Percentiles rank a stretch among this genome's conserved stretches.
phyloP scores from a whole-genome alignment of 2,113 vertebrate species.

The Chiloscyllium plagiosum region DNA sequence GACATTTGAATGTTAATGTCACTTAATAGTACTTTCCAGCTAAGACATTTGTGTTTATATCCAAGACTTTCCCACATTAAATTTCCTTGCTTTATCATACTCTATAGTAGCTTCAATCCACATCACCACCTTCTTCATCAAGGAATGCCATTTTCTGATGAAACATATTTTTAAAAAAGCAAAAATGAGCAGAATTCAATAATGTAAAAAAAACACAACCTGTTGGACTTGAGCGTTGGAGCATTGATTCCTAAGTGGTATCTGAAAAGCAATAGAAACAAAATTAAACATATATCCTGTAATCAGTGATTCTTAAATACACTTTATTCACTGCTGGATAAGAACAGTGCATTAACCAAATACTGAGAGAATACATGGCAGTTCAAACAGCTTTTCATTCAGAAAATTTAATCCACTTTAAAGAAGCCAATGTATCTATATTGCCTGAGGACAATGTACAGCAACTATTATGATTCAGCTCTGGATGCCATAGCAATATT shows the following conservation, averaged over 20 bases:
- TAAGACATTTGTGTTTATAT: background rate
- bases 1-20: background rate
- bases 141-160: background rate
- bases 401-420: constrained; percentile 23
- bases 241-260: background rate
- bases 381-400: background rate
- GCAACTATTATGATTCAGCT: background rate
- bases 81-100: background rate
- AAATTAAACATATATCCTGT: background rate
- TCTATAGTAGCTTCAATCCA: background rate
- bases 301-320: background rate
- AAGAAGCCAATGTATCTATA: background rate
- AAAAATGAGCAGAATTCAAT: background rate
- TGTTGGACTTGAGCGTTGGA: background rate
- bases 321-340: background rate
- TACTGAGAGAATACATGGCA: background rate
- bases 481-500: background rate
- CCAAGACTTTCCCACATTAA: background rate
- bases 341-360: background rate
- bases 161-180: background rate
- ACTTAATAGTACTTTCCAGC: background rate
- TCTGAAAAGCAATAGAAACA: background rate
- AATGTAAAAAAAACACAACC: background rate
- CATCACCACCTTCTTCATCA: background rate
- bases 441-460: background rate